Percentiles rank a stretch among this genome's conserved stretches.
Evolutionary conservation across 2,797 vertebrate genomes (phyloP).

Genomic region (Parauchenoglanis ngamensis): DNA sequence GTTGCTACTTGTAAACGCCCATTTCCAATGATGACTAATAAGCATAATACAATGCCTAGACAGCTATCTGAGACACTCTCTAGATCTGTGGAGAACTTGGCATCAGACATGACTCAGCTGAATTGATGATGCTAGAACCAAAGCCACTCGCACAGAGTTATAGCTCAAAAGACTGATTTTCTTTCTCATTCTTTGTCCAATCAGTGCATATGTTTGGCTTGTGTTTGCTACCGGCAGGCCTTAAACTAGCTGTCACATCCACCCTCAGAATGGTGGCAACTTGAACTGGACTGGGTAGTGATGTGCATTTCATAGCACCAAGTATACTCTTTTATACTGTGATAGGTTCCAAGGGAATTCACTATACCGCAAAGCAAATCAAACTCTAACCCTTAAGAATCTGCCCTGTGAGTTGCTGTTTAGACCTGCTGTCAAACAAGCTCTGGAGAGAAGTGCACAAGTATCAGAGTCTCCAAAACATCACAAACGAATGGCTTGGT

Average conservation of each 20-base stretch:
- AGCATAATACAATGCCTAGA: neutral
- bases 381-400: neutral
- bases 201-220: neutral
- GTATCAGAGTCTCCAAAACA: neutral
- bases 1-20: neutral
- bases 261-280: neutral
- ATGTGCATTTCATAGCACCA: neutral
- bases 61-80: slow-evolving; percentile 2
- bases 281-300: neutral
- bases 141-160: neutral
- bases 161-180: too few relatives aligned
- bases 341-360: neutral
- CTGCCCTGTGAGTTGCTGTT: neutral
- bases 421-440: neutral
- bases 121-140: neutral
- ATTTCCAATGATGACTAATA: neutral
- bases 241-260: neutral
- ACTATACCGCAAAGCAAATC: neutral
- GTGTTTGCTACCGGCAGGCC: neutral
- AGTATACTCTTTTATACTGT: neutral
- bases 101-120: slow-evolving; percentile 22
- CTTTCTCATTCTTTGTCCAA: neutral
- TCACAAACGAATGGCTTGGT: neutral
- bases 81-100: neutral
- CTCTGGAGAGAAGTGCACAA: neutral